Percentiles rank a stretch among this genome's conserved stretches.
Conservation (phyloP, 2,888 invertebrate species). For the Osedax fenrisi region DNA sequence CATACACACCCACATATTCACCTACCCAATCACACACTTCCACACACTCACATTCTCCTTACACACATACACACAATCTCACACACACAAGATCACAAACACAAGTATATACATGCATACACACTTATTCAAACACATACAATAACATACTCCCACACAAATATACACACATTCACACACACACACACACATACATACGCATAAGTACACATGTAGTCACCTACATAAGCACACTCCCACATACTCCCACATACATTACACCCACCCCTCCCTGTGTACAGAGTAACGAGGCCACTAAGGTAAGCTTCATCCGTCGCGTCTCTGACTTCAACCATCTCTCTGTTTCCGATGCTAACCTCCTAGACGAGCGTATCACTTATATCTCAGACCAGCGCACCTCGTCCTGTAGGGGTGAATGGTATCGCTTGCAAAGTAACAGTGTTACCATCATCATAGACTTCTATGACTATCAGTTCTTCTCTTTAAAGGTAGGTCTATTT, state of each 20-base stretch:
- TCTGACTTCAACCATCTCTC: too few species aligned
- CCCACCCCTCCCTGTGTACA: too few species aligned
- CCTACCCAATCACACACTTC: neutral
- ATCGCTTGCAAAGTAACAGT: neutral
- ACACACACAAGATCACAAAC: too few species aligned
- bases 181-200: neutral
- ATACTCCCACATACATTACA: too few species aligned
- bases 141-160: too few species aligned
- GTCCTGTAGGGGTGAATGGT: neutral
- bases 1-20: neutral
- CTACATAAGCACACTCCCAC: too few species aligned
- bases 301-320: too few species aligned
- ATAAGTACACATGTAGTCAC: neutral
- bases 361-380: neutral
- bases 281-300: too few species aligned
- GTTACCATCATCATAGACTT: conserved; percentile 34
- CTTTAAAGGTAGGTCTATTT: conserved; percentile 36
- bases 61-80: too few species aligned
- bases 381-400: neutral
- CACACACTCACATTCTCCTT: neutral
- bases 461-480: conserved; percentile 36
- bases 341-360: too few species aligned
- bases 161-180: neutral
- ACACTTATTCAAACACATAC: too few species aligned
- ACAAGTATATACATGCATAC: too few species aligned